Conservation (phyloP, 1,140 invertebrate species). For the Hormaphis cornu region DNA sequence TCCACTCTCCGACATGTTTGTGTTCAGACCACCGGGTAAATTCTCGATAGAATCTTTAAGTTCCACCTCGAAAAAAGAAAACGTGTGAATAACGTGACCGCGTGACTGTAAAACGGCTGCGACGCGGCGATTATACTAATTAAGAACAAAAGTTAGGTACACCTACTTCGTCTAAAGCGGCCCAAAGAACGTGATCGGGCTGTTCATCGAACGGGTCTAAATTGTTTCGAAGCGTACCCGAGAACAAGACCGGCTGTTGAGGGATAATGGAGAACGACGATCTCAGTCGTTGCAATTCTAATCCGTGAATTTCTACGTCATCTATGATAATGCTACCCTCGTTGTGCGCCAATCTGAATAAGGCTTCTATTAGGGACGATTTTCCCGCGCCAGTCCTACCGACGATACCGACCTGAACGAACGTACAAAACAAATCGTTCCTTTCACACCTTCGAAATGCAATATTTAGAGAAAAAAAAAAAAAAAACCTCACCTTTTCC, state of each 20-base stretch:
- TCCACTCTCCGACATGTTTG: constrained; percentile 48
- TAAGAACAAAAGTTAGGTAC: too few relatives aligned
- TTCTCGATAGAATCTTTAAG: constrained; percentile 36
- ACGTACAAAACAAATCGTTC: not conserved
- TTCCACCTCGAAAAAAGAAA: constrained; percentile 34
- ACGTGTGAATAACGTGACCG: not conserved
- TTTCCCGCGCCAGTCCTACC: constrained; percentile 86
- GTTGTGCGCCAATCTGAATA: constrained; percentile 62
- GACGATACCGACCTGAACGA: constrained; percentile 54
- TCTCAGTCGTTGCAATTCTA: constrained; percentile 59
- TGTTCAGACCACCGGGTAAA: constrained; percentile 34
- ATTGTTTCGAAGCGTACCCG: constrained; percentile 65
- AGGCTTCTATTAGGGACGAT: constrained; percentile 70
- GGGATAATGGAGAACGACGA: constrained; percentile 70
- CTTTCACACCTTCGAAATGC: not conserved
- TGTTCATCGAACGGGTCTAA: constrained; percentile 66
- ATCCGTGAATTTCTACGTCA: constrained; percentile 50
- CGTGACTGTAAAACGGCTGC: not conserved
- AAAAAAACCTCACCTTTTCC: constrained; percentile 45
- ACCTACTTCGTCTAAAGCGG: constrained; percentile 46
- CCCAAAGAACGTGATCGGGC: constrained; percentile 48
- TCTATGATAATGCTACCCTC: constrained; percentile 58
- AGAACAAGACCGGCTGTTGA: constrained; percentile 64
- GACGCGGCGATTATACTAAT: not conserved
- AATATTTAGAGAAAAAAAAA: not conserved